Evolutionary conservation across 2,888 invertebrate species (phyloP).

Genomic region (Dicycla oo): DNA sequence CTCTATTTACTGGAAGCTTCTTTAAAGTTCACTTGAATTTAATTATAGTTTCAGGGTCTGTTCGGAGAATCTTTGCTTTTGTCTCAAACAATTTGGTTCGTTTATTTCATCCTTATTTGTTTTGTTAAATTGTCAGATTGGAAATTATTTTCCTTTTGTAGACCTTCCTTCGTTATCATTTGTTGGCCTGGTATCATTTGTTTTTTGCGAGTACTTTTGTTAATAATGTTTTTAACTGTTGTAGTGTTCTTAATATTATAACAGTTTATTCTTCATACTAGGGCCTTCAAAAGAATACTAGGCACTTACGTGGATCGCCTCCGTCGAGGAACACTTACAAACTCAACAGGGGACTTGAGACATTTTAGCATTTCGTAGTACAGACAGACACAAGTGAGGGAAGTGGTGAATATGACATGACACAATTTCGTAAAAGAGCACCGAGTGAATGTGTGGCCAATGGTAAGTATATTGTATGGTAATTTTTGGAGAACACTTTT

Average conservation of each 20-base stretch:
- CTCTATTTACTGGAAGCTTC: neutral
- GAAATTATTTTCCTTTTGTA: conserved; percentile 13
- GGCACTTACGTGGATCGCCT: conserved; percentile 61
- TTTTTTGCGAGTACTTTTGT: neutral
- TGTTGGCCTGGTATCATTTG: conserved; percentile 8
- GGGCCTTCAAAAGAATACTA: conserved; percentile 69
- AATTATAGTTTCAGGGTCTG: conserved; percentile 34
- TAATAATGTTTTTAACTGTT: neutral
- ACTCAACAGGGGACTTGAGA: conserved; percentile 66
- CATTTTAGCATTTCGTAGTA: conserved; percentile 66
- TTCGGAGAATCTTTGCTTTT: conserved; percentile 24
- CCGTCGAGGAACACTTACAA: conserved; percentile 60
- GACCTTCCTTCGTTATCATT: neutral
- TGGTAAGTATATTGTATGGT: conserved; percentile 48
- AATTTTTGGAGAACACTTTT: conserved; percentile 50
- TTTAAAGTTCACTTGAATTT: conserved; percentile 41
- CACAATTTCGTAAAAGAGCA: conserved; percentile 65
- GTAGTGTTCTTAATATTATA: neutral
- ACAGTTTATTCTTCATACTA: conserved; percentile 47
- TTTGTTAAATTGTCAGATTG: conserved; percentile 18
- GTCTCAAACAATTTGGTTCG: conserved; percentile 20
- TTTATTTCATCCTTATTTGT: conserved; percentile 26
- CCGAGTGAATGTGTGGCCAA: conserved; percentile 45
- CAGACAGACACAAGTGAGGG: conserved; percentile 45
- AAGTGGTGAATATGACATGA: conserved; percentile 66